Base-by-base conservation (phyloP, 2,888 invertebrate genomes). In the Suillia variegata region DNA sequence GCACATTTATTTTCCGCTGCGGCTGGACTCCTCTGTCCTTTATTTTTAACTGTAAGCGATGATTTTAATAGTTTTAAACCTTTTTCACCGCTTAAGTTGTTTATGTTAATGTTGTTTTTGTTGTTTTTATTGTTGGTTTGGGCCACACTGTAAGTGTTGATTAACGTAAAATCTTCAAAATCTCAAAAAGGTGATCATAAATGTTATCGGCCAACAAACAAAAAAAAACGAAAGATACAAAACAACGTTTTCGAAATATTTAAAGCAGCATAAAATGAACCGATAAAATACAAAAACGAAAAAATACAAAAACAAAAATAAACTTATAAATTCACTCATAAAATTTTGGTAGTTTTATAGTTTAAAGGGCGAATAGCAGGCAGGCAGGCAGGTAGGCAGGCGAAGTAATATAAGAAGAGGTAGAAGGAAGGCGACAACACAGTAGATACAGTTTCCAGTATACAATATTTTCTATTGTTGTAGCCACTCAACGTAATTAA, bases 401-500 rank as follows among this genome's bases (percentile, higher is more conserved):
- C n/a, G n/a, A n/a, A n/a, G n/a, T n/a, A n/a, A n/a, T n/a, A n/a
- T n/a, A n/a, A n/a, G n/a, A n/a, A n/a, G n/a, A n/a, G n/a, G n/a
- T n/a, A n/a, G n/a, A n/a, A n/a, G n/a, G n/a, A n/a, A n/a, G n/a
- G n/a, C n/a, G n/a, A n/a, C n/a, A n/a, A n/a, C n/a, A n/a, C n/a
- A n/a, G n/a, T n/a, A n/a, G n/a, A n/a, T n/a, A n/a, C n/a, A n/a
- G n/a, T n/a, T n/a, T n/a, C n/a, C n/a, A n/a, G n/a, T n/a, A n/a
- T n/a, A n/a, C n/a, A n/a, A n/a, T n/a, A n/a, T n/a, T 45, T 45
- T 45, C 45, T 20, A n/a, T 17, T 17, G 17, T 45, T 45, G 5
- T 17, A 4, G n/a, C n/a, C 22, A n/a, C 65, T 65, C 63, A 68
- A n/a, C n/a, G n/a, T 63, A 74, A 73, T 74, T 65, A 73, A 73